Evolutionary conservation across 2,888 invertebrate species (phyloP).

Genomic region (Drosophila dives): DNA sequence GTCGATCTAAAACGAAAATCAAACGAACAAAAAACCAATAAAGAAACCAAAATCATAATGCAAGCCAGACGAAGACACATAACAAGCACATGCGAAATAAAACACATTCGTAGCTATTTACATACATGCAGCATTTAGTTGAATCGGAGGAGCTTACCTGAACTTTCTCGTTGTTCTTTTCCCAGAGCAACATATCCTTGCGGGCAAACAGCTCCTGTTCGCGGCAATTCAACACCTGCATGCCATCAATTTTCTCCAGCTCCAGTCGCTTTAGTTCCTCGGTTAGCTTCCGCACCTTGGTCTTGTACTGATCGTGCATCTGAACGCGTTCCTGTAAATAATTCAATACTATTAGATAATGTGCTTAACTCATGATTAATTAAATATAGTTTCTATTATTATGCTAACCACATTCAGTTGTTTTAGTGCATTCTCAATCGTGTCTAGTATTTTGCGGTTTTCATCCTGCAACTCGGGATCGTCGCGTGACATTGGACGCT

Average conservation of each 20-base stretch:
- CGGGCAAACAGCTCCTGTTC: slow-evolving; percentile 85
- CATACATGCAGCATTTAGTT: slow-evolving; percentile 14
- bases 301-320: slow-evolving; percentile 85
- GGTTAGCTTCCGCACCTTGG: slow-evolving; percentile 84
- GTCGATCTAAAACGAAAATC: slow-evolving; percentile 87
- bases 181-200: slow-evolving; percentile 85
- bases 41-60: slow-evolving; percentile 73
- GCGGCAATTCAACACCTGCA: slow-evolving; percentile 86
- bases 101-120: background rate
- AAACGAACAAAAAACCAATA: slow-evolving; percentile 67
- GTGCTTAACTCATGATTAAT: background rate
- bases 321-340: slow-evolving; percentile 85
- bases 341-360: background rate
- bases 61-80: slow-evolving; percentile 39
- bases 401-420: slow-evolving; percentile 85
- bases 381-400: background rate
- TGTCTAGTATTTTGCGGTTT: slow-evolving; percentile 88
- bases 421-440: slow-evolving; percentile 89
- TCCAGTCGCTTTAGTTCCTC: slow-evolving; percentile 86
- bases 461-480: slow-evolving; percentile 88
- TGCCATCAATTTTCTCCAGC: slow-evolving; percentile 86
- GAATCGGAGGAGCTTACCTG: slow-evolving; percentile 74
- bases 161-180: slow-evolving; percentile 85
- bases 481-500: slow-evolving; percentile 85
- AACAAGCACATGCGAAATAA: slow-evolving; percentile 22